Evolutionary conservation across 2,113 vertebrate species (phyloP).

Genomic region (Megaleporinus macrocephalus): DNA sequence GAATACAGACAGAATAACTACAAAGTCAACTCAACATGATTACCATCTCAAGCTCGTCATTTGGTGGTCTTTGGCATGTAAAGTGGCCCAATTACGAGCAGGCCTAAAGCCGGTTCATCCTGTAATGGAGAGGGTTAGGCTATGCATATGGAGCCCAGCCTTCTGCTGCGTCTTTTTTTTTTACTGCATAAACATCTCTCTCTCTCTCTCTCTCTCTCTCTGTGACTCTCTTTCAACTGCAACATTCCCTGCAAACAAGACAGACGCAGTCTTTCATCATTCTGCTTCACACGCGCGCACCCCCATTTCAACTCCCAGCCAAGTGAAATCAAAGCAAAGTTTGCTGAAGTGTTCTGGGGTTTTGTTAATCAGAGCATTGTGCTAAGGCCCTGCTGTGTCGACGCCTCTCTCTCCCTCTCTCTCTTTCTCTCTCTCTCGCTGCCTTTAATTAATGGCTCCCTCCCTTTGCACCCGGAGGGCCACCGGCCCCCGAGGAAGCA

Average conservation of each 20-base stretch:
- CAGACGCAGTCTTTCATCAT: constrained; percentile 51
- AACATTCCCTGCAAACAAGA: constrained; percentile 29
- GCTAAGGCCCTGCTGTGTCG: constrained; percentile 32
- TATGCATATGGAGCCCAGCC: background rate
- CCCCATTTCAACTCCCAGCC: constrained; percentile 10
- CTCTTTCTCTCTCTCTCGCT: background rate
- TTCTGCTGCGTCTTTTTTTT: constrained; percentile 28
- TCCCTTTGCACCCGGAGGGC: constrained; percentile 23
- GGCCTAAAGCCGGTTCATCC: background rate
- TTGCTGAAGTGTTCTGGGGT: constrained; percentile 38
- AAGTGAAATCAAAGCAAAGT: constrained; percentile 44
- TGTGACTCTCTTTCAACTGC: constrained; percentile 10
- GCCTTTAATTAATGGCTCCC: constrained; percentile 56
- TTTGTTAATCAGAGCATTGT: constrained; percentile 49
- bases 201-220: background rate
- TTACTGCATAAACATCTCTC: constrained; percentile 30
- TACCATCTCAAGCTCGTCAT: background rate
- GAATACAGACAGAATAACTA: too few relatives aligned
- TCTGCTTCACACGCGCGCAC: background rate
- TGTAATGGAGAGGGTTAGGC: constrained; percentile 26
- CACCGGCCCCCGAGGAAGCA: constrained; percentile 26
- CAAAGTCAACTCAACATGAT: too few relatives aligned
- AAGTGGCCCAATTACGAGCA: background rate
- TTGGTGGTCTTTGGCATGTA: background rate
- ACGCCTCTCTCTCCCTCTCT: background rate